Conservation (phyloP, 2,888 invertebrate species). For the Rotaria socialis region DNA sequence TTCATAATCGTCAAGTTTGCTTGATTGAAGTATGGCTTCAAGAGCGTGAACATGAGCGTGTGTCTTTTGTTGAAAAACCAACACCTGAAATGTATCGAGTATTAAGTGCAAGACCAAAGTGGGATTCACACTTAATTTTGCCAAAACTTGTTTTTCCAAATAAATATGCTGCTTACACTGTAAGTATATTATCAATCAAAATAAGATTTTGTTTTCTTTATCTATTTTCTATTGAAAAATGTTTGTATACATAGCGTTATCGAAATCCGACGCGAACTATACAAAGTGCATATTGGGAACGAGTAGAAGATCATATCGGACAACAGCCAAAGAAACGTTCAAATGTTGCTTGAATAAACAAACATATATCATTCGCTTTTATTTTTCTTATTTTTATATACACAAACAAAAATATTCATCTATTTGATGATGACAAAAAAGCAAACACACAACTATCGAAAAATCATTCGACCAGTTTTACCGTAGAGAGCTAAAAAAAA, state of each 20-base stretch:
- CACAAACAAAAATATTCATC: not conserved
- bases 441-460: not conserved
- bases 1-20: not conserved
- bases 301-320: slow-evolving; percentile 30
- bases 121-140: slow-evolving; percentile 39
- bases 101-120: slow-evolving; percentile 28
- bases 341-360: not conserved
- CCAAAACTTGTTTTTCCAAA: slow-evolving; percentile 40
- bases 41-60: not conserved
- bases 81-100: slow-evolving; percentile 38
- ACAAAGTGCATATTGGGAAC: slow-evolving; percentile 45
- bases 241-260: not conserved
- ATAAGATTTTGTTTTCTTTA: too few relatives aligned
- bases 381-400: not conserved
- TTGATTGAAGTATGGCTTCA: slow-evolving; percentile 27
- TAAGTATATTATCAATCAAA: not conserved
- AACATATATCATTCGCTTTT: not conserved
- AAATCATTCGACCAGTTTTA: slow-evolving; percentile 21
- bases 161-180: slow-evolving; percentile 36
- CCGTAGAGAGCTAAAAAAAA: not conserved
- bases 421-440: not conserved
- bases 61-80: not conserved
- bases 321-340: not conserved
- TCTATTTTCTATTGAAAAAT: not conserved
- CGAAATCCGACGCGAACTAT: slow-evolving; percentile 38